These are phyloP conservation scores for Malurus splendens DNA, from an alignment of 2,797 vertebrate species.

Conservation along the genomic window DNA sequence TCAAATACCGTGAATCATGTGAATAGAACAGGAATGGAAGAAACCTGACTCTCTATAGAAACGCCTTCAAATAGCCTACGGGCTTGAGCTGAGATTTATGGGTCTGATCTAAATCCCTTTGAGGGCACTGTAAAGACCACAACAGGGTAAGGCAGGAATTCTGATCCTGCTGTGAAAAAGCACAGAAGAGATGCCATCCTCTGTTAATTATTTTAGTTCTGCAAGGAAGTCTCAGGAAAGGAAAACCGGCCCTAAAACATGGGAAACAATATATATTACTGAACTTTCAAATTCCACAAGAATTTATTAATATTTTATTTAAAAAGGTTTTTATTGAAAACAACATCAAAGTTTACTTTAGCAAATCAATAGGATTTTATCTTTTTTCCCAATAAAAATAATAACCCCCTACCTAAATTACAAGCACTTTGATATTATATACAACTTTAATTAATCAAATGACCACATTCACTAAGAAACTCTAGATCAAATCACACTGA, in stretches of 20 bases:
- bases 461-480: not conserved
- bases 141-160: not conserved
- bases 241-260: not conserved
- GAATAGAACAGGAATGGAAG: not conserved
- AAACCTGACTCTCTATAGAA: not conserved
- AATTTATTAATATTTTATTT: not conserved
- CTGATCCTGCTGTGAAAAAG: not conserved
- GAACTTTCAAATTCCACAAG: not conserved
- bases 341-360: not conserved
- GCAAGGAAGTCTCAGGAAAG: not conserved
- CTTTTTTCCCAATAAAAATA: not conserved
- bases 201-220: not conserved
- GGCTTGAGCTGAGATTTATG: constrained; percentile 5
- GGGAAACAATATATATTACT: not conserved
- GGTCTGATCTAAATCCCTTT: constrained; percentile 2
- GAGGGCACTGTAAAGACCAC: not conserved
- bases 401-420: not conserved
- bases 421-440: not conserved
- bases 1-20: not conserved
- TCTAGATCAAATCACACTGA: not conserved
- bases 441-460: not conserved
- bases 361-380: not conserved
- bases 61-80: not conserved
- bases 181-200: not conserved
- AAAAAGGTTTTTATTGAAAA: not conserved